Evolutionary conservation across 2,888 invertebrate species (phyloP), one percentile per base, ranked within the genome.

Genomic region (Mystacides longicornis): DNA sequence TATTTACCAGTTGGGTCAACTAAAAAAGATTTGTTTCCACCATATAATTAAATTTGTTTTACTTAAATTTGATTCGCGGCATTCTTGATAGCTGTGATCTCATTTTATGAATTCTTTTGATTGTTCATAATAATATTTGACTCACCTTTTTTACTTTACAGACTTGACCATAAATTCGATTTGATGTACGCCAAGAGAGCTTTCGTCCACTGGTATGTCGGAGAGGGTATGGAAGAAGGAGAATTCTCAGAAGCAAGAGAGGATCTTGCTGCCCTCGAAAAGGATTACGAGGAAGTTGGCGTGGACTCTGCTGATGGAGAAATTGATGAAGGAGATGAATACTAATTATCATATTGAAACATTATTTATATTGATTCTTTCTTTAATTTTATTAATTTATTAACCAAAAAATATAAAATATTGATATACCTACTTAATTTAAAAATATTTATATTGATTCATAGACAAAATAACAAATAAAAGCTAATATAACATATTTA

Each of bases 101-200:
- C n/a, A n/a, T n/a, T n/a, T n/a, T n/a, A n/a, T n/a, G n/a, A n/a
- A n/a, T n/a, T n/a, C n/a, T n/a, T n/a, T n/a, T n/a, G n/a, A n/a
- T n/a, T n/a, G n/a, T n/a, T n/a, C n/a, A n/a, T n/a, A n/a, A n/a
- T n/a, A n/a, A n/a, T n/a, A n/a, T n/a, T n/a, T n/a, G n/a, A n/a
- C n/a, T 7, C 27, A 7, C 11, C 27, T 27, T 7, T 11, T 37
- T 46, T 23, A 47, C 22, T 52, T 55, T 51, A 21, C 64, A 85
- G 92, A 64, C 78, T 96, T 58, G 92, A 95, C 74, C 91, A 91
- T 72, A 96, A 96, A 71, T 94, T 96, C 70, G 95, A 96, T 73
- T 74, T 96, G 65, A 95, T 96, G 93, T 96, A 93, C 74, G 90
- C 93, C 37, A 95, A 95, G 73, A 83, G 94, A 59, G 95, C 95